These are phyloP conservation scores for Scotopteryx bipunctaria DNA, from an alignment of 2,888 invertebrate species.

Conservation along the genomic window DNA sequence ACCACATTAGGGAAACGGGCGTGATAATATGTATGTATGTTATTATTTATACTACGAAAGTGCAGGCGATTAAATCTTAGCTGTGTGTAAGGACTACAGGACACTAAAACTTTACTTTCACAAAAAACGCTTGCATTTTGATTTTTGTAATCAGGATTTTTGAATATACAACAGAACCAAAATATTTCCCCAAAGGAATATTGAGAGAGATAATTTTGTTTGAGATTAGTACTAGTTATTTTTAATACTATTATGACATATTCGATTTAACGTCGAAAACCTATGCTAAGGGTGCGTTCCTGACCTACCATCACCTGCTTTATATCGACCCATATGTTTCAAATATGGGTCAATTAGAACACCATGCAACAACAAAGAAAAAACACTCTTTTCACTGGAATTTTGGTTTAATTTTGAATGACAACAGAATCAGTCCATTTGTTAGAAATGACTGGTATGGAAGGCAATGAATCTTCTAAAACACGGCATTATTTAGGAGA, in stretches of 20 bases:
- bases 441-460: slow-evolving; percentile 1
- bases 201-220: no score
- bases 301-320: slow-evolving; percentile 75
- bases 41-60: no score
- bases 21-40: no score
- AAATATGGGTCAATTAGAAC: slow-evolving; percentile 72
- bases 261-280: slow-evolving; percentile 31
- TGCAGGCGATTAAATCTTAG: no score
- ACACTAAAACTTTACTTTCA: no score
- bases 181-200: no score
- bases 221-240: neutral
- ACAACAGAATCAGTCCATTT: slow-evolving; percentile 1
- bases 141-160: no score
- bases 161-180: no score
- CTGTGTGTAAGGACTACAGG: no score
- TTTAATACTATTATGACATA: neutral
- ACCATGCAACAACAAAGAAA: neutral
- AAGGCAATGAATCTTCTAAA: slow-evolving; percentile 65
- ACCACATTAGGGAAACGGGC: no score
- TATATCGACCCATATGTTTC: slow-evolving; percentile 67
- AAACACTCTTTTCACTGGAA: neutral
- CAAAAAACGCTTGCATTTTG: no score
- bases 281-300: slow-evolving; percentile 47
- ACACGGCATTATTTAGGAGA: slow-evolving; percentile 65
- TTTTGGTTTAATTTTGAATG: slow-evolving; percentile 1